Evolutionary conservation across 2,888 invertebrate species (phyloP).

Genomic region (Scaptomyza tumidula): DNA sequence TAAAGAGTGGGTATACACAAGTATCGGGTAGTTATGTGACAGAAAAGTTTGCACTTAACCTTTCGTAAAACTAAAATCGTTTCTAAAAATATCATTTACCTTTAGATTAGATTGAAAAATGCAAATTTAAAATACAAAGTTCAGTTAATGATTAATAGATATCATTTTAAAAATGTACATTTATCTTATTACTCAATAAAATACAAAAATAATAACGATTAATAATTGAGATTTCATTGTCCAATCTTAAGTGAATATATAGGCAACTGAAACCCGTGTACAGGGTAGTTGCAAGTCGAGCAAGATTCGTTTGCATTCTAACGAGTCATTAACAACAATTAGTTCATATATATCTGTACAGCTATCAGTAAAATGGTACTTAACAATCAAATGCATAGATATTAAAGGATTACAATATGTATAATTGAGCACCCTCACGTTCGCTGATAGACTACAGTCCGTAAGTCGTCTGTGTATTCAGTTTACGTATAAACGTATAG

Average conservation of each 20-base stretch:
- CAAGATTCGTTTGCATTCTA: not conserved
- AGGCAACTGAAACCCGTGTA: not conserved
- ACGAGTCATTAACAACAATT: constrained; percentile 15
- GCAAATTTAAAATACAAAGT: too few species aligned
- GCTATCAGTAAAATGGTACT: constrained; percentile 36
- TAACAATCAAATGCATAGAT: constrained; percentile 25
- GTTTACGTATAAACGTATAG: constrained; percentile 30
- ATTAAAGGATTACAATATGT: constrained; percentile 42
- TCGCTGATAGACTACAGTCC: constrained; percentile 1
- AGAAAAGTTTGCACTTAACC: not conserved
- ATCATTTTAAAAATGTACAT: too few species aligned
- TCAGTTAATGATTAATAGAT: too few species aligned
- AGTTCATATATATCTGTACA: not conserved
- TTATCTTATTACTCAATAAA: too few species aligned
- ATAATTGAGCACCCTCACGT: constrained; percentile 29
- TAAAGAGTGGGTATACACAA: not conserved
- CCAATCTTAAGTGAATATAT: not conserved
- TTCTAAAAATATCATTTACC: too few species aligned
- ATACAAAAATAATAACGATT: too few species aligned
- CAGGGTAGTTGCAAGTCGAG: constrained; percentile 1
- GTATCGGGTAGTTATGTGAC: not conserved
- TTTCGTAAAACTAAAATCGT: too few species aligned
- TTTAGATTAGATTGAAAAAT: too few species aligned
- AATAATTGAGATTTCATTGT: not conserved
- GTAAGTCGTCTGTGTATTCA: not conserved